Evolutionary conservation across 2,113 vertebrate genomes (phyloP), one percentile per base, ranked within the genome.

Genomic region (Coptodon rendalli): DNA sequence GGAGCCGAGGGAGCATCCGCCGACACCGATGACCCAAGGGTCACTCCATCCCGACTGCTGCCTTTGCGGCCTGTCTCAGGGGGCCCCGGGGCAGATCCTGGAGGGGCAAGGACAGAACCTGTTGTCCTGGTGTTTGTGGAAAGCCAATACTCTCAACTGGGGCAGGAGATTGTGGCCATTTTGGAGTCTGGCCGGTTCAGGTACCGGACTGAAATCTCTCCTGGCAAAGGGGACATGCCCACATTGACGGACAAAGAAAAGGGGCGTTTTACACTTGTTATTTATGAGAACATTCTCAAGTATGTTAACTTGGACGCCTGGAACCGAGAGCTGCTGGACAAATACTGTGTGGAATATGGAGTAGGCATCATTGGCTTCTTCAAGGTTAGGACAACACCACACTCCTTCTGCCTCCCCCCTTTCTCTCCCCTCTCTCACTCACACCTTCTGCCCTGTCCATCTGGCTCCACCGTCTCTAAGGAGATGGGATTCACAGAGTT

Each of bases 341-440:
- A 99, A 84, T 99, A 99, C 96, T 99, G 98, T 1, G 98, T 99
- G 95, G 98, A 99, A 93, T 99, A 99, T 0, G 98, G 98, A 0
- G 98, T 99, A 89, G 98, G 98, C 91, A 99, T 99, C 96, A 97
- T 99, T 0, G 98, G 98, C 93, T 99, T 99, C 96, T 99, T 99
- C 96, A 99, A 99, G 97, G 98, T 99, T 93, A 54, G 92, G 7
- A 93, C 90, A 89, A 86, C 93, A 86, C 68, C 83, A 81, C 89
- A 88, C 89, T 87, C 84, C 50, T 87, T 54, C 89, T 53, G 17
- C 84, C 85, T 52, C 68, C 85, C 82, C 81, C 63, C 31, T 43
- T 63, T 73, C 80, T 80, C 84, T 79, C 80, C 66, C 73, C 52
- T 84, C 86, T 87, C 89, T 92, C 90, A 48, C 89, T 94, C 89